These are phyloP conservation scores for Machaerirhynchus nigripectus DNA, from an alignment of 2,113 vertebrate genomes.

Conservation along the genomic window DNA sequence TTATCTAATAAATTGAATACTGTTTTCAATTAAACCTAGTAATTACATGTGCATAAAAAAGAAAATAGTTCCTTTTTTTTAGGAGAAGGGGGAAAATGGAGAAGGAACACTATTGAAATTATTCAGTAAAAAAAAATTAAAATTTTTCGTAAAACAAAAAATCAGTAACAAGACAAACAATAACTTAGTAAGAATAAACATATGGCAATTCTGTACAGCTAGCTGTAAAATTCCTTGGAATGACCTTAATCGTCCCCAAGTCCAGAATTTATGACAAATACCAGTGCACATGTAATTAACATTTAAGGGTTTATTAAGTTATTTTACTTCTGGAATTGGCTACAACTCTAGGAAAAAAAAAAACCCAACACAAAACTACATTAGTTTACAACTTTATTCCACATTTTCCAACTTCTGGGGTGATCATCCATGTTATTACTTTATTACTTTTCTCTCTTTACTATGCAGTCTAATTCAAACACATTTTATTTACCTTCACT, in stretches of 20 bases:
- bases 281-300: background rate
- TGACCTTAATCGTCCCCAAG: background rate
- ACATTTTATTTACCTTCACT: conserved; percentile 86
- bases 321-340: background rate
- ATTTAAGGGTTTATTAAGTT: background rate
- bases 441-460: background rate
- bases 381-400: background rate
- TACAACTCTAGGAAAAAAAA: background rate
- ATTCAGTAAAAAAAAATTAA: background rate
- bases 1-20: background rate
- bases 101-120: background rate
- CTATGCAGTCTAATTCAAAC: background rate
- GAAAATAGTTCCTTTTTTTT: background rate
- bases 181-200: background rate
- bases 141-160: background rate
- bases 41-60: background rate
- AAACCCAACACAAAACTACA: background rate
- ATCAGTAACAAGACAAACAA: background rate
- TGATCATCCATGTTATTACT: background rate
- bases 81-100: background rate
- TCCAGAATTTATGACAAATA: background rate
- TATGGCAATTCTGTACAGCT: background rate
- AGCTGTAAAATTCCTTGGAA: background rate
- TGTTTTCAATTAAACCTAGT: background rate
- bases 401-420: background rate